Conservation (phyloP, 1,140 invertebrate species). For the Scaptomyza pallida region DNA sequence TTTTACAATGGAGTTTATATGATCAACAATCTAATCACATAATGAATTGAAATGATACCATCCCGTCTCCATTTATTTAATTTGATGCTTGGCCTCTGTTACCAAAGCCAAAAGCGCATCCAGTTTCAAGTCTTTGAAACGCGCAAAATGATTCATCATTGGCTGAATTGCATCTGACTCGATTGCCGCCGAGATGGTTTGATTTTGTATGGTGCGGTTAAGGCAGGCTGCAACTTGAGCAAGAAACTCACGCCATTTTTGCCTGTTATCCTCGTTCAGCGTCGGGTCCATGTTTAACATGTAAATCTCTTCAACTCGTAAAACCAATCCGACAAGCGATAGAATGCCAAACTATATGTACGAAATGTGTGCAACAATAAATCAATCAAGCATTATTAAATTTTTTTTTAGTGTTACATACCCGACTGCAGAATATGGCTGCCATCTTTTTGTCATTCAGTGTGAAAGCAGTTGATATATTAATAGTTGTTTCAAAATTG, state of each 20-base stretch:
- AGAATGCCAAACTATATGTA: conserved; percentile 77
- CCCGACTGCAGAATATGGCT: conserved; percentile 80
- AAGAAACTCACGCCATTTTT: conserved; percentile 77
- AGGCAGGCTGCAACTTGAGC: conserved; percentile 73
- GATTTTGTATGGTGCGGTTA: conserved; percentile 78
- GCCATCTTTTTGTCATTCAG: conserved; percentile 76
- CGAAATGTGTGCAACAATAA: background rate
- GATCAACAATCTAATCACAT: conserved; percentile 14
- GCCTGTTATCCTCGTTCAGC: conserved; percentile 52
- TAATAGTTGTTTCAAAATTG: conserved; percentile 72
- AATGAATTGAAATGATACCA: conserved; percentile 41
- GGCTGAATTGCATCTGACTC: conserved; percentile 83
- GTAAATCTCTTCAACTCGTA: conserved; percentile 75
- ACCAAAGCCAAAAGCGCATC: conserved; percentile 80
- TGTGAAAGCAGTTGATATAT: conserved; percentile 64
- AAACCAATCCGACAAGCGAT: conserved; percentile 75
- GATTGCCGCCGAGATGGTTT: conserved; percentile 80
- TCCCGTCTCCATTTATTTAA: conserved; percentile 61
- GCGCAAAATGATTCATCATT: conserved; percentile 80
- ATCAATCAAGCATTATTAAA: background rate
- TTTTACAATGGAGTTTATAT: conserved; percentile 20
- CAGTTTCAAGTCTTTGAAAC: conserved; percentile 79
- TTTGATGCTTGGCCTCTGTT: conserved; percentile 80
- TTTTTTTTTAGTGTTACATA: conserved; percentile 52
- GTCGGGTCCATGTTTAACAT: conserved; percentile 50